These are phyloP conservation scores for Cataglyphis altisquamis DNA, from an alignment of 2,888 invertebrate genomes.

Conservation along the genomic window DNA sequence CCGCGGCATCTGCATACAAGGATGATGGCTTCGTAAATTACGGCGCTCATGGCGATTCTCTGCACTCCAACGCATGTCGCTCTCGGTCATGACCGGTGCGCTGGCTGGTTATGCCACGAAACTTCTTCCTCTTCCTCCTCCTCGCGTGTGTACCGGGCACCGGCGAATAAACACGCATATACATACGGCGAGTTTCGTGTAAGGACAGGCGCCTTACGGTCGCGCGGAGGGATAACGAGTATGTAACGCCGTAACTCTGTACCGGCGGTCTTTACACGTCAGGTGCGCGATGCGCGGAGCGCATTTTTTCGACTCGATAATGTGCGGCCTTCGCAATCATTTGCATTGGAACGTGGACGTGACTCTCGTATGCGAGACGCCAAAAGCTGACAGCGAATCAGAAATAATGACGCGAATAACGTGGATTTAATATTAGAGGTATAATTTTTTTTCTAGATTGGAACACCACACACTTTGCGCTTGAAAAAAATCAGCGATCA, in stretches of 20 bases:
- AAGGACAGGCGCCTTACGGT: conserved; percentile 47
- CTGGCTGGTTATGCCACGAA: conserved; percentile 49
- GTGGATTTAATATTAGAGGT: conserved; percentile 17
- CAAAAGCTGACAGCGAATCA: background rate
- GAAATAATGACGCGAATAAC: background rate
- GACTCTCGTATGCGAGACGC: conserved; percentile 16
- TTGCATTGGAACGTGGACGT: conserved; percentile 45
- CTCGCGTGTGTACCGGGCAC: conserved; percentile 33
- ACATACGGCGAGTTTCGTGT: conserved; percentile 35
- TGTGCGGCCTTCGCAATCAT: conserved; percentile 40
- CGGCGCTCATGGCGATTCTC: conserved; percentile 82
- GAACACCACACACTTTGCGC: background rate
- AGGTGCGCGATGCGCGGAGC: conserved; percentile 48
- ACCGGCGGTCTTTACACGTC: conserved; percentile 50
- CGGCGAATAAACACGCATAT: conserved; percentile 43
- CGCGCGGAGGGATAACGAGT: conserved; percentile 46
- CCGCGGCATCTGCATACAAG: conserved; percentile 82
- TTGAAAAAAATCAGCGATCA: background rate
- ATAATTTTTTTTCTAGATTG: background rate
- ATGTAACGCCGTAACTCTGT: conserved; percentile 48
- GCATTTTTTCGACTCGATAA: conserved; percentile 45
- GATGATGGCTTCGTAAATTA: conserved; percentile 84
- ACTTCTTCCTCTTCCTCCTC: conserved; percentile 31
- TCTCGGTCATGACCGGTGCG: conserved; percentile 56
- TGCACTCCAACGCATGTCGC: conserved; percentile 60